phyloP scores from a whole-genome alignment of 2,797 vertebrate genomes.

The Mus minutoides region DNA sequence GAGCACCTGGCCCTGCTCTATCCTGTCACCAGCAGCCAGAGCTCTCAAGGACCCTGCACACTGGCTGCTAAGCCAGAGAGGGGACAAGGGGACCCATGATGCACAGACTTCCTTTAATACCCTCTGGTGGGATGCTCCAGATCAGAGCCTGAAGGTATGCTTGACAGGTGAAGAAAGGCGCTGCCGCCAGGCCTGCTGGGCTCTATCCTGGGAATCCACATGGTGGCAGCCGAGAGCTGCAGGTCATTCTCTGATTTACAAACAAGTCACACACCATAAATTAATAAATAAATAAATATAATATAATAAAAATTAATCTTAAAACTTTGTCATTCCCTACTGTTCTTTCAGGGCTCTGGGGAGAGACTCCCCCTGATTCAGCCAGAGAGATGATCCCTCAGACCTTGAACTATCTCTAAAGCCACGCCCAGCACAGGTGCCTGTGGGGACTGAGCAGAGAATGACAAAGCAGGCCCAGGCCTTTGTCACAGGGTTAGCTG shows the following conservation, averaged over 20 bases:
- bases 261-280: background rate
- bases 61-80: background rate
- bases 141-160: background rate
- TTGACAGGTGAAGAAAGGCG: constrained; percentile 34
- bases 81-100: no score
- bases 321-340: background rate
- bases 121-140: background rate
- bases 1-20: constrained; percentile 94
- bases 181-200: background rate
- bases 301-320: background rate
- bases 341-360: constrained; percentile 4
- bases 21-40: constrained; percentile 90
- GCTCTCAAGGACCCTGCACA: constrained; percentile 84
- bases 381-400: fast-evolving
- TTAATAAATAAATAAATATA: constrained; percentile 5
- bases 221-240: background rate
- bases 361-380: background rate
- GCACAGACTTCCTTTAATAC: background rate
- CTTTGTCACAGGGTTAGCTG: background rate
- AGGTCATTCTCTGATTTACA: background rate
- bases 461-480: background rate
- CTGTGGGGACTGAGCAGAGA: background rate
- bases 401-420: background rate
- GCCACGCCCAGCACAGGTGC: background rate
- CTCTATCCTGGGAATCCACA: background rate